phyloP scores from a whole-genome alignment of 2,797 vertebrate species.

The Sus cebifrons region DNA sequence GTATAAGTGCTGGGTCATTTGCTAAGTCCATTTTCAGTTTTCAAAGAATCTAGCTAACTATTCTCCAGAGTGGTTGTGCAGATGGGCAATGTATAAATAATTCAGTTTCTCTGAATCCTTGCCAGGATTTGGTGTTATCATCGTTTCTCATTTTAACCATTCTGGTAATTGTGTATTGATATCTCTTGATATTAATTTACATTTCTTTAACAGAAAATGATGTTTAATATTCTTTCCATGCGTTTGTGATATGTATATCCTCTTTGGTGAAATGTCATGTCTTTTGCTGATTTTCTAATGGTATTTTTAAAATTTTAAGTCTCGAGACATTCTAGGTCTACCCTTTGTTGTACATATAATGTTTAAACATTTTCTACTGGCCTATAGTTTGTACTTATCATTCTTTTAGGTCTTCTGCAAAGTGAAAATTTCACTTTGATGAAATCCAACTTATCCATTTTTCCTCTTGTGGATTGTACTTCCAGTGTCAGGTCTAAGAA shows the following conservation, averaged over 20 bases:
- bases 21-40: background rate
- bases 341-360: background rate
- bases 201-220: background rate
- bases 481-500: background rate
- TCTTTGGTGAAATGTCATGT: background rate
- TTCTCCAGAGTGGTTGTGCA: background rate
- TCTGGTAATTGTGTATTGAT: background rate
- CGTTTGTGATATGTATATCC: background rate
- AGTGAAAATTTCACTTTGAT: slow-evolving; percentile 32
- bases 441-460: background rate
- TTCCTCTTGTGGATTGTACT: background rate
- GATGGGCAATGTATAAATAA: background rate
- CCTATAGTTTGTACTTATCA: background rate
- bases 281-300: background rate
- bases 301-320: background rate
- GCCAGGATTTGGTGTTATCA: background rate
- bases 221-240: background rate
- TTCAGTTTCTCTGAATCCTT: background rate
- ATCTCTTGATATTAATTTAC: background rate
- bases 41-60: background rate
- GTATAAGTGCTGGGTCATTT: background rate
- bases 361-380: background rate
- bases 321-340: background rate
- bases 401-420: background rate
- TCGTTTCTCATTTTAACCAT: slow-evolving; percentile 35